phyloP scores from a whole-genome alignment of 2,797 vertebrate species.

The Oreonectes daqikongensis region DNA sequence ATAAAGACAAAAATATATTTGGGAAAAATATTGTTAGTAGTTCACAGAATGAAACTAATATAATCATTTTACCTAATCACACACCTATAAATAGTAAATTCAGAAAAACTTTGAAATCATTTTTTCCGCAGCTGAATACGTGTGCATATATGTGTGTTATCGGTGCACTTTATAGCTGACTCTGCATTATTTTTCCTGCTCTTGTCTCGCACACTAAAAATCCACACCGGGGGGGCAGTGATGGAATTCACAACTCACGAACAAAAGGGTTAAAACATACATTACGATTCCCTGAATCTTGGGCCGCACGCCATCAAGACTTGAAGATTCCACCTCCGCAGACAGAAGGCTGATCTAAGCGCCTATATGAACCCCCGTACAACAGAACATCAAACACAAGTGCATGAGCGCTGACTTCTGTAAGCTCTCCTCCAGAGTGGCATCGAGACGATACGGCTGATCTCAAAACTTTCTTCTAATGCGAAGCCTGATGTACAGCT shows the following conservation, averaged over 20 bases:
- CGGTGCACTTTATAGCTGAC: too few species aligned
- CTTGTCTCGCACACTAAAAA: too few species aligned
- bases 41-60: too few species aligned
- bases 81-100: too few species aligned
- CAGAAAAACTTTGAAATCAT: too few species aligned
- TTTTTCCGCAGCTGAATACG: too few species aligned
- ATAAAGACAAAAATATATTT: too few species aligned
- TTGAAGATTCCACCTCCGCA: constrained; percentile 22
- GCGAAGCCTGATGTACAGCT: constrained; percentile 34
- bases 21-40: too few species aligned
- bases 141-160: too few species aligned
- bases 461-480: constrained; percentile 34
- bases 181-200: too few species aligned
- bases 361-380: constrained; percentile 40
- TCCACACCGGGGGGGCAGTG: too few species aligned
- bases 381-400: constrained; percentile 49
- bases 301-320: not conserved
- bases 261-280: not conserved
- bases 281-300: not conserved
- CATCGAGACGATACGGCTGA: constrained; percentile 40
- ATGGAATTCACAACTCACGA: not conserved
- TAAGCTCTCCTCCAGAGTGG: constrained; percentile 43
- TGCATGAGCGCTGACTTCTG: constrained; percentile 47
- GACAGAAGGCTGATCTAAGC: constrained; percentile 41
- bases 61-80: too few species aligned